Conservation (phyloP, 1,140 invertebrate genomes). For the Scaptomyza graminum region DNA sequence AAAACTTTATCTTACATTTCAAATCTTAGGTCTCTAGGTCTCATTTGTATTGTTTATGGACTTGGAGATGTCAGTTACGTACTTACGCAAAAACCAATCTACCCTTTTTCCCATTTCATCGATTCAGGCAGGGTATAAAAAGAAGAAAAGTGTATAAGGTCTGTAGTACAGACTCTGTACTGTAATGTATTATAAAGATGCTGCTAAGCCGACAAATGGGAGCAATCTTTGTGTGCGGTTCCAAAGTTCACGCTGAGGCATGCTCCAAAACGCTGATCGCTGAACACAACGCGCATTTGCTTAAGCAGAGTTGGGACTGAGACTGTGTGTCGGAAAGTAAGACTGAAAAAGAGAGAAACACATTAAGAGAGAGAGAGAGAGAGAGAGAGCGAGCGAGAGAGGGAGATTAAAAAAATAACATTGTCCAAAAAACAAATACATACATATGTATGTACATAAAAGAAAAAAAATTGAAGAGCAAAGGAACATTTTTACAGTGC, state of each 20-base stretch:
- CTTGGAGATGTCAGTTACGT: too few species aligned
- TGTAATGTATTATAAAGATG: conserved; percentile 29
- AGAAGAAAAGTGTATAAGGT: conserved; percentile 29
- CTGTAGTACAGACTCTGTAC: too few species aligned
- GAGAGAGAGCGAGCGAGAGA: background rate
- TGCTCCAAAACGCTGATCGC: conserved; percentile 63
- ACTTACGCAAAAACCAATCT: too few species aligned
- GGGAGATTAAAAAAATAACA: background rate
- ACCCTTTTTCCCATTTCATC: background rate
- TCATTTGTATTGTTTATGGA: too few species aligned
- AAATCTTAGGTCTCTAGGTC: too few species aligned
- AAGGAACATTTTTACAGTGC: conserved; percentile 54
- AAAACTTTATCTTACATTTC: too few species aligned
- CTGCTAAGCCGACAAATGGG: conserved; percentile 44
- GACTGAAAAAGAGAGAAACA: background rate
- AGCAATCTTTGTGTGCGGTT: conserved; percentile 65
- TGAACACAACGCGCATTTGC: conserved; percentile 23
- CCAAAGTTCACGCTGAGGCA: conserved; percentile 68
- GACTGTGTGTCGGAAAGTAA: background rate
- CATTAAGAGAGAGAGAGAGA: conserved; percentile 13
- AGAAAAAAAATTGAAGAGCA: conserved; percentile 13
- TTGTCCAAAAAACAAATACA: conserved; percentile 25
- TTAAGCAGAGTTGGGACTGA: conserved; percentile 3
- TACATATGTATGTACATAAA: too few species aligned
- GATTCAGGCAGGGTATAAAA: conserved; percentile 15